These are phyloP conservation scores for Tromatobia lineatoria DNA, from an alignment of 2,888 invertebrate genomes.

Conservation along the genomic window DNA sequence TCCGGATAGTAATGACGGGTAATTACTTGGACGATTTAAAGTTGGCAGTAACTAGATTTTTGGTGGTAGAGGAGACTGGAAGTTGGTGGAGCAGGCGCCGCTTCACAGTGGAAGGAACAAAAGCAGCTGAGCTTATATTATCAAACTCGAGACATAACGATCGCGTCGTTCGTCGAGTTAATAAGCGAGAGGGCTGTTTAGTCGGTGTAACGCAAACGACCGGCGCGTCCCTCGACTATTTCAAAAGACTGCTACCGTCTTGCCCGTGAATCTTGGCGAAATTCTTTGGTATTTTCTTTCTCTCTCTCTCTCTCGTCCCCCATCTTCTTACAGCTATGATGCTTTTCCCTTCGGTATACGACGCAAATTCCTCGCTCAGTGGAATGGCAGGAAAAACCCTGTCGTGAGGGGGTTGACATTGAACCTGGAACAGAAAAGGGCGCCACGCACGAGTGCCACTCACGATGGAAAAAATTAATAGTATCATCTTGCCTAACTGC, in stretches of 20 bases:
- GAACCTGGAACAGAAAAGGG: slow-evolving; percentile 71
- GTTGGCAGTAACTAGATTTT: slow-evolving; percentile 60
- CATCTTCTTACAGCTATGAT: slow-evolving; percentile 49
- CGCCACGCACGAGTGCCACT: slow-evolving; percentile 84
- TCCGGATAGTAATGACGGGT: slow-evolving; percentile 67
- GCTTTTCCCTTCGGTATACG: slow-evolving; percentile 68
- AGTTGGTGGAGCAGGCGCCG: slow-evolving; percentile 7
- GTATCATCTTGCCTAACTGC: slow-evolving; percentile 83
- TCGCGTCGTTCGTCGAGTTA: slow-evolving; percentile 66
- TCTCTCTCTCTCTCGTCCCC: slow-evolving; percentile 43
- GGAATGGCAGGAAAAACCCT: slow-evolving; percentile 49
- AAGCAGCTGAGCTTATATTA: slow-evolving; percentile 53
- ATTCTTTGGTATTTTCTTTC: slow-evolving; percentile 69
- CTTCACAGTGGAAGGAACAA: slow-evolving; percentile 14
- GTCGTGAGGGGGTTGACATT: slow-evolving; percentile 46
- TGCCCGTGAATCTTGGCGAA: slow-evolving; percentile 44
- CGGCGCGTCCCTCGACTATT: slow-evolving; percentile 63
- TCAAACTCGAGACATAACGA: slow-evolving; percentile 68
- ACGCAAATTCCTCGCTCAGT: slow-evolving; percentile 70
- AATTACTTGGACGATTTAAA: slow-evolving; percentile 66
- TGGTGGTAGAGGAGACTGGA: slow-evolving; percentile 30
- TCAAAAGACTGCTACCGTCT: slow-evolving; percentile 66
- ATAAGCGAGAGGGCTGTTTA: slow-evolving; percentile 67
- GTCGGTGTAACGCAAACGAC: slow-evolving; percentile 66
- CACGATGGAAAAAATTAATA: slow-evolving; percentile 85